Percentiles rank a stretch among this genome's conserved stretches.
Conservation (phyloP, 2,888 invertebrate genomes). For the Microplitis manilae region DNA sequence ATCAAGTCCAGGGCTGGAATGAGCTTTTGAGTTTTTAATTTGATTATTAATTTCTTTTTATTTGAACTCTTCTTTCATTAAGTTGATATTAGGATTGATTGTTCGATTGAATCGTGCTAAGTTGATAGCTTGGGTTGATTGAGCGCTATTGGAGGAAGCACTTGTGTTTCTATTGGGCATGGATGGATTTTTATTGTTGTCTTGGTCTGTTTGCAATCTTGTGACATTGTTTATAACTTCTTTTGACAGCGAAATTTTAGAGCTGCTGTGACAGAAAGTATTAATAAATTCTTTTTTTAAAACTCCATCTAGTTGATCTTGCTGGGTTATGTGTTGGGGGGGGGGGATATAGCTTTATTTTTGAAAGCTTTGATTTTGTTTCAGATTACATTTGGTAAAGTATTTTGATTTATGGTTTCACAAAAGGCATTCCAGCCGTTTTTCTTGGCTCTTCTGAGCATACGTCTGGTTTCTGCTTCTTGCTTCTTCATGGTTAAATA, state of each 20-base stretch:
- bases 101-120: no score
- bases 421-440: neutral
- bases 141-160: neutral
- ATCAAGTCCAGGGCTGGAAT: slow-evolving; percentile 10
- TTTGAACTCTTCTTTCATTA: neutral
- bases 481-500: no score
- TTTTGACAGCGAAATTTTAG: no score
- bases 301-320: no score
- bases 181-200: no score
- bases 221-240: no score
- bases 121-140: neutral
- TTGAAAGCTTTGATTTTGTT: slow-evolving; percentile 12
- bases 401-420: neutral
- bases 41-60: neutral
- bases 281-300: neutral
- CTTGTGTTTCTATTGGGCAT: neutral
- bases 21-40: neutral
- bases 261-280: neutral
- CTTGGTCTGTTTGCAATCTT: no score
- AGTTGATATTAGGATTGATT: neutral
- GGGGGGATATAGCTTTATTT: neutral
- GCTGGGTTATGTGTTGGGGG: neutral
- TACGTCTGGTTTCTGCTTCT: slow-evolving; percentile 4
- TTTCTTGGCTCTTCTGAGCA: slow-evolving; percentile 5
- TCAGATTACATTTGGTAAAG: slow-evolving; percentile 1